phyloP scores from a whole-genome alignment of 2,797 vertebrate species.

The Bradypodion pumilum region DNA sequence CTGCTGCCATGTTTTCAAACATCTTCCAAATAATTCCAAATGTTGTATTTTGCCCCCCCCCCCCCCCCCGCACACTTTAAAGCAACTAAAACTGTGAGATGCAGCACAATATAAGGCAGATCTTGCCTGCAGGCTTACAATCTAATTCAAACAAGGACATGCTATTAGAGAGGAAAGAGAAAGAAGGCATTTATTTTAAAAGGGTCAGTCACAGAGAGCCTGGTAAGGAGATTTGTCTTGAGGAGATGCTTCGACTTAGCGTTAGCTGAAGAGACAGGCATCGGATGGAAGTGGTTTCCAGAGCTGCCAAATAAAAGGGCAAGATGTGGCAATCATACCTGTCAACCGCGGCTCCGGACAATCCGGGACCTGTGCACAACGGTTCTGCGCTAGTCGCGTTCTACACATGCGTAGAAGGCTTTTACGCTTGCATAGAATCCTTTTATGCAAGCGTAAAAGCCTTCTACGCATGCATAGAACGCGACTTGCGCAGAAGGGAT shows the following conservation, averaged over 20 bases:
- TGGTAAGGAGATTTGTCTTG: background rate
- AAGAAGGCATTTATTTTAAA: background rate
- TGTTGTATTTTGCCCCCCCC: background rate
- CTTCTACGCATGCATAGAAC: too few species aligned
- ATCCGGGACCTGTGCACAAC: too few species aligned
- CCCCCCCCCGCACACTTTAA: background rate
- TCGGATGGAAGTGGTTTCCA: slow-evolving; percentile 4
- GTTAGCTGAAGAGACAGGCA: background rate
- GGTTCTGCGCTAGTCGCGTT: too few species aligned
- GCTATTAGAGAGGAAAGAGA: background rate
- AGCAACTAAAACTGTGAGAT: background rate
- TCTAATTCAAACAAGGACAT: slow-evolving; percentile 16
- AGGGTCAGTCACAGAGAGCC: background rate
- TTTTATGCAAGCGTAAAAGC: too few species aligned
- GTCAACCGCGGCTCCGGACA: too few species aligned
- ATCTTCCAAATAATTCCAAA: slow-evolving; percentile 15
- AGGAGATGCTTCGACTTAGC: background rate
- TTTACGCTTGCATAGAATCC: too few species aligned
- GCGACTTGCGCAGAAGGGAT: too few species aligned
- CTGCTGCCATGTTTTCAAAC: background rate
- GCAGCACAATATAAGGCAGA: background rate
- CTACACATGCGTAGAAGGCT: too few species aligned
- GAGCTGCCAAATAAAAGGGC: background rate
- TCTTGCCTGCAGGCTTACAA: slow-evolving; percentile 9
- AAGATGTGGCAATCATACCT: too few species aligned